Evolutionary conservation across 2,888 invertebrate species (phyloP).

Genomic region (Chymomyza caudatula): DNA sequence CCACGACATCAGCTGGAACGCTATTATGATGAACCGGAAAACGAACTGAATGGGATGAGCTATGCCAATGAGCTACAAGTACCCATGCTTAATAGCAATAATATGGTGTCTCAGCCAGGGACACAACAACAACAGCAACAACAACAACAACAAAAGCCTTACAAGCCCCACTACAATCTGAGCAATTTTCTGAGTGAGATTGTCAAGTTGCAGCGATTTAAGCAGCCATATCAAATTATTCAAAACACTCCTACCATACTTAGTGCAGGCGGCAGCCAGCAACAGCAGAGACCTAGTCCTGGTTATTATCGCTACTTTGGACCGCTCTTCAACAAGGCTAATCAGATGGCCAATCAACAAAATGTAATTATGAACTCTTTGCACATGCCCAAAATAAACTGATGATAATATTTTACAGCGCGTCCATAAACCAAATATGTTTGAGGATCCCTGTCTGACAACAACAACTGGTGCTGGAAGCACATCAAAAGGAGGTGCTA

Average conservation of each 20-base stretch:
- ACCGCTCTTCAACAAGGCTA: constrained; percentile 33
- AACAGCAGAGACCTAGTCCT: constrained; percentile 10
- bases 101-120: constrained; percentile 15
- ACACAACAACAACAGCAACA: constrained; percentile 1
- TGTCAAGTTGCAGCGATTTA: constrained; percentile 33
- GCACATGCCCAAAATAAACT: no score
- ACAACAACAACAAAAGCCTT: constrained; percentile 10
- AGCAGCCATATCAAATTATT: constrained; percentile 6
- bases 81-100: constrained; percentile 32
- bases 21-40: neutral
- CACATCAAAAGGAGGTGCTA: neutral
- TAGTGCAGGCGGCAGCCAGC: no score
- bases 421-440: neutral
- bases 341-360: constrained; percentile 5
- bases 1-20: constrained; percentile 13
- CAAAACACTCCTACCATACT: no score
- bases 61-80: constrained; percentile 35
- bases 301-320: constrained; percentile 37
- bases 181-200: constrained; percentile 50
- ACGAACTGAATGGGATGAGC: neutral
- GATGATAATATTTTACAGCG: neutral
- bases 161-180: constrained; percentile 39
- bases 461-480: neutral
- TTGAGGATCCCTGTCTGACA: constrained; percentile 21
- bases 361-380: neutral